Conservation (phyloP, 2,113 vertebrate species). For the Origma solitaria region DNA sequence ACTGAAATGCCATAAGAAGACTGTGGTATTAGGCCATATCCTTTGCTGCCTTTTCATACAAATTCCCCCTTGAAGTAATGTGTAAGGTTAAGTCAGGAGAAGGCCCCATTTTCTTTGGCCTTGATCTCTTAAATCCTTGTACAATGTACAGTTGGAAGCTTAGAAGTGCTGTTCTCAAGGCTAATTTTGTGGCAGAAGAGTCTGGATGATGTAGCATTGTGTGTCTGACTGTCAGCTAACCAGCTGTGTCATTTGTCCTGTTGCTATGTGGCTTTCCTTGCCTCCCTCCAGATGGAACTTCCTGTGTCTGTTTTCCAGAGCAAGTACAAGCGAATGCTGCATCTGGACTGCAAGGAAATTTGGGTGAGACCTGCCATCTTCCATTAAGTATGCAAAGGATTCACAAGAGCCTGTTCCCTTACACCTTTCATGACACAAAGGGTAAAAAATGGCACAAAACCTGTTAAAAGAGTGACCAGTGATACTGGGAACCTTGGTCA, state of each 20-base stretch:
- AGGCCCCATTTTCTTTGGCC: not conserved
- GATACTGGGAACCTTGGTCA: not conserved
- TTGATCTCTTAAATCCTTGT: not conserved
- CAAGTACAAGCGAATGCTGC: not conserved
- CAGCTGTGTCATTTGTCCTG: not conserved
- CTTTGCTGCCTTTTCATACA: not conserved
- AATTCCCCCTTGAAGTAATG: not conserved
- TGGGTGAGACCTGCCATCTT: not conserved
- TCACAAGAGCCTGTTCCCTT: not conserved
- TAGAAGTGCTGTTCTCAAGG: not conserved
- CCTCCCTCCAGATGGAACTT: not conserved
- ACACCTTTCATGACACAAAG: not conserved
- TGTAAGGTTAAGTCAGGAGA: not conserved
- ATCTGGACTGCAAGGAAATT: not conserved
- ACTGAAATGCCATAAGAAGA: constrained; percentile 4
- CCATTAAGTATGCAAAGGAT: accelerated
- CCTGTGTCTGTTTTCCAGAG: not conserved
- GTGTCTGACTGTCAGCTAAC: not conserved
- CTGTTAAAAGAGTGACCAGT: not conserved
- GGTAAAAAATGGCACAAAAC: not conserved
- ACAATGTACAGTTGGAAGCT: not conserved
- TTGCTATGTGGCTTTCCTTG: not conserved
- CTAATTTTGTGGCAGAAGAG: not conserved
- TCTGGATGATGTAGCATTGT: not conserved
- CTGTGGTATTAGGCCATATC: not conserved